Evolutionary conservation across 2,888 invertebrate genomes (phyloP).

Genomic region (Pristionchus mayeri): DNA sequence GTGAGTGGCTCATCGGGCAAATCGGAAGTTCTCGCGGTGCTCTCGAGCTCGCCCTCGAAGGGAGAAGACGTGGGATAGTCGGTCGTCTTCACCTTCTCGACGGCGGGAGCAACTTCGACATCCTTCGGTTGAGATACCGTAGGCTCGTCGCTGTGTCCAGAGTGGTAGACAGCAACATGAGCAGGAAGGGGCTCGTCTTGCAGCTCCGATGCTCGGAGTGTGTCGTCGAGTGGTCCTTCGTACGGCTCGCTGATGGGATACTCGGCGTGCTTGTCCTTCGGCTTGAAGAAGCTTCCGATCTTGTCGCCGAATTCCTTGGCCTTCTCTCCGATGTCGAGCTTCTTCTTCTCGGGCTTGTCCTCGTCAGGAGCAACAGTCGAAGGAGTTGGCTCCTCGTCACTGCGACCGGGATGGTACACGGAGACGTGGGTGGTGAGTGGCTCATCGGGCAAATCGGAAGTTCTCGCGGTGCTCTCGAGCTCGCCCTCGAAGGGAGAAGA

Average conservation of each 20-base stretch:
- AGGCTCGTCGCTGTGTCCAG: not conserved
- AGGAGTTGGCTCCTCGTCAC: not conserved
- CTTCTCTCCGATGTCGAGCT: conserved; percentile 30
- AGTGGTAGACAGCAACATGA: conserved; percentile 21
- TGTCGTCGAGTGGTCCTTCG: conserved; percentile 17
- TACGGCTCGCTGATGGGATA: not conserved
- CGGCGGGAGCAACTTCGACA: not conserved
- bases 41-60: conserved; percentile 27
- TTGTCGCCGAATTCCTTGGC: conserved; percentile 24
- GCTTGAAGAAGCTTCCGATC: conserved; percentile 23
- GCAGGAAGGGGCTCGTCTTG: conserved; percentile 1
- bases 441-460: not conserved
- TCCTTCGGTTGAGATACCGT: not conserved
- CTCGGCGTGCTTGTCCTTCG: conserved; percentile 1
- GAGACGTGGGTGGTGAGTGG: conserved; percentile 13
- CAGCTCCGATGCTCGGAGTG: not conserved
- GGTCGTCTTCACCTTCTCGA: not conserved
- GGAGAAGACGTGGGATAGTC: conserved; percentile 27
- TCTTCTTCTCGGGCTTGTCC: conserved; percentile 21
- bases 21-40: not conserved
- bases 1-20: not conserved
- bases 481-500: not conserved
- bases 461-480: not conserved
- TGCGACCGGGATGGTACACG: conserved; percentile 19
- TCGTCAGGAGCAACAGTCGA: not conserved